These are phyloP conservation scores for Lampris incognitus DNA, from an alignment of 2,113 vertebrate species.

Conservation along the genomic window DNA sequence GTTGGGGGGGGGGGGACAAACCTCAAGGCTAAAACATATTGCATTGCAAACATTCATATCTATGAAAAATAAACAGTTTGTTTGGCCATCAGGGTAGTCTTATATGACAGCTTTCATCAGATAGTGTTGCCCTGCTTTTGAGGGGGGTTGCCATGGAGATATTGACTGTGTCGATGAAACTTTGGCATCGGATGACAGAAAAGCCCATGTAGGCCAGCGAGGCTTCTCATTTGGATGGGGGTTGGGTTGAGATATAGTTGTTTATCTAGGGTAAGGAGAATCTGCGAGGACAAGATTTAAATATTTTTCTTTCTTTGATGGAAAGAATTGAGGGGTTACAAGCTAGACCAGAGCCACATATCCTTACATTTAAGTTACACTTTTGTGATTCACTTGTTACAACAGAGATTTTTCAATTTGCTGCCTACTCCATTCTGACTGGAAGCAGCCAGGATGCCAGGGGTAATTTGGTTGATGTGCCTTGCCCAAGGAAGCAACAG, in stretches of 20 bases:
- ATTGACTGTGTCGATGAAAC: conserved; percentile 62
- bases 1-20: not conserved
- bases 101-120: conserved; percentile 4
- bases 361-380: too few relatives aligned
- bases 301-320: conserved; percentile 22
- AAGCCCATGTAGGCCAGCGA: conserved; percentile 59
- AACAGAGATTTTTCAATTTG: too few relatives aligned
- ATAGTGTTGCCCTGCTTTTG: not conserved
- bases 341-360: too few relatives aligned
- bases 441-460: too few relatives aligned
- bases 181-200: conserved; percentile 71
- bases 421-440: too few relatives aligned
- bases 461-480: too few relatives aligned
- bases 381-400: too few relatives aligned
- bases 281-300: conserved; percentile 37
- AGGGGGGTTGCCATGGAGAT: conserved; percentile 52
- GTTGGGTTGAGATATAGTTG: not conserved
- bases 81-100: conserved; percentile 23
- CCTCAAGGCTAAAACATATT: conserved; percentile 15
- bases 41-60: not conserved
- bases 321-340: too few relatives aligned
- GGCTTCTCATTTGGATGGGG: conserved; percentile 29
- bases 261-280: conserved; percentile 15
- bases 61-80: conserved; percentile 22
- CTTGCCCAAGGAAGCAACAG: too few relatives aligned